Evolutionary conservation across 2,113 vertebrate species (phyloP), one percentile per base, ranked within the genome.

Genomic region (Acanthisitta chloris): DNA sequence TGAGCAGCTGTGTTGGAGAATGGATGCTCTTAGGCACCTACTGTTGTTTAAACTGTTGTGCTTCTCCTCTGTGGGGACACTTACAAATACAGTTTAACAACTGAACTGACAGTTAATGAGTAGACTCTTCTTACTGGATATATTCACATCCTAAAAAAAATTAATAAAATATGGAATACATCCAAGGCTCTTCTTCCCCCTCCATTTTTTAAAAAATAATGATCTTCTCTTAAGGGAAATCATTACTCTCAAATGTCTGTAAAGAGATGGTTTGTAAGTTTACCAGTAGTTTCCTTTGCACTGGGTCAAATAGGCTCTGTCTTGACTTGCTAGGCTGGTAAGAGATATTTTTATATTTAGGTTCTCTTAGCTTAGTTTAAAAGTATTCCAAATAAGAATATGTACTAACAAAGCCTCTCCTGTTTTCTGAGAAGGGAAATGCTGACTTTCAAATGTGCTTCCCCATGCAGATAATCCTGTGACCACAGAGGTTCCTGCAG

Each of bases 251-350:
- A 64, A 84, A n/a, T 40, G n/a, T 83, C 19, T 81, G 29, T 12
- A 90, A 96, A 62, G 9, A 59, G 94, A 94, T 48, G 94, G 86
- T 86, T 95, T 92, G 89, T 97, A 49, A 48, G 74, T 95, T 95
- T 97, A 95, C 97, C 97, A 96, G 97, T 90, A 97, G 97, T 98
- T 98, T 98, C 86, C 96, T 97, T 97, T 95, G 66, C 78, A 69
- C 62, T 90, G 72, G 88, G 76, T 96, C 80, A 95, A 91, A 96
- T 73, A 86, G 58, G 46, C 55, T 93, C 51, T 92, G 94, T 55
- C 92, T 94, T 92, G 72, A 83, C 67, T 92, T 12, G 33, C 73
- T 79, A 92, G 80, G 94, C 83, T 65, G 61, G 93, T 92, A 82
- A n/a, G n/a, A n/a, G 7, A 79, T 3, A 74, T 14, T 59, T 62